Percentiles rank a stretch among this genome's conserved stretches.
phyloP scores from a whole-genome alignment of 2,113 vertebrate species.

The Aviceda subcristata region DNA sequence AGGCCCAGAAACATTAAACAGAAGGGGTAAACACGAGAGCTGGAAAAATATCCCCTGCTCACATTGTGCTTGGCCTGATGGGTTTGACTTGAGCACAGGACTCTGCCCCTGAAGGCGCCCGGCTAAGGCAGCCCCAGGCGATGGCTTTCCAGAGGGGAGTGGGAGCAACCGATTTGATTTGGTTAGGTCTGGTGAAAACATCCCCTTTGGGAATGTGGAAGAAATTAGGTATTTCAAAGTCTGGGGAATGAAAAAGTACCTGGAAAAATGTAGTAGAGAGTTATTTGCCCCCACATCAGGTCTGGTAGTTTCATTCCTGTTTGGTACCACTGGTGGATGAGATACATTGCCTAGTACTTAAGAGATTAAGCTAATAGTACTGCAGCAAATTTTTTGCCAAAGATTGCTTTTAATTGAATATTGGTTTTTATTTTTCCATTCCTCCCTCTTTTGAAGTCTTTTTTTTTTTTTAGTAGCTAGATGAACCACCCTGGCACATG shows the following conservation, averaged over 20 bases:
- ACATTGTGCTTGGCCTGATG: background rate
- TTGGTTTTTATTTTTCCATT: background rate
- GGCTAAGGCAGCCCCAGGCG: background rate
- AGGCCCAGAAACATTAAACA: background rate
- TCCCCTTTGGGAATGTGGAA: background rate
- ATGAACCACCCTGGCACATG: background rate
- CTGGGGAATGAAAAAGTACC: background rate
- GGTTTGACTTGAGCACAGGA: background rate
- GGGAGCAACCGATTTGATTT: accelerated
- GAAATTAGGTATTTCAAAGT: background rate
- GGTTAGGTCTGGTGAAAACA: background rate
- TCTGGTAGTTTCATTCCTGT: background rate
- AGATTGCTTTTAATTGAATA: background rate
- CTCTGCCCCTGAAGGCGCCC: background rate
- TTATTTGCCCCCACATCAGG: background rate
- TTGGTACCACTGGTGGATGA: background rate
- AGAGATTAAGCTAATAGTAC: background rate
- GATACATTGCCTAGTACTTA: accelerated
- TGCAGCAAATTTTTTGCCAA: background rate
- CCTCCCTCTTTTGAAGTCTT: background rate
- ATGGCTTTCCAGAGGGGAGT: background rate
- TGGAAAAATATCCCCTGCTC: background rate
- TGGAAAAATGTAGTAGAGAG: background rate
- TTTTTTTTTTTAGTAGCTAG: background rate
- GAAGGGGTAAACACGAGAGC: background rate